Base-by-base conservation (phyloP, 2,888 invertebrate genomes). In the Lamproptera curius region DNA sequence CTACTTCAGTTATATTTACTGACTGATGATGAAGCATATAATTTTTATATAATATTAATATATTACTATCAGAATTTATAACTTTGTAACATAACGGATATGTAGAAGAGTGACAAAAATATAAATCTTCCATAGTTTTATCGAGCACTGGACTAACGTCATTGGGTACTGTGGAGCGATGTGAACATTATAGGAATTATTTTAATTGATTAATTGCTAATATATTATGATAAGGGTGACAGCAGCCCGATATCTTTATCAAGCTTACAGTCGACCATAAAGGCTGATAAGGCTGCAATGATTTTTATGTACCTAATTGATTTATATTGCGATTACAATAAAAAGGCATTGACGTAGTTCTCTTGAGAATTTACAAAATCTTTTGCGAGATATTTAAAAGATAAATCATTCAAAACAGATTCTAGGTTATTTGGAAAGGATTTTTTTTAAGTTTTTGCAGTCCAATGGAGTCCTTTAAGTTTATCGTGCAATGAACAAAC, bases 151-250 rank as follows among this genome's bases (percentile, higher is more conserved):
- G 10, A n/a, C 10, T 28, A n/a, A 28, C 28, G 28, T 28, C 28
- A 28, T 8, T 2, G 2, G 9, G 9, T 10, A 9, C 28, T 43
- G 39, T 36, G 43, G 10, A 17, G 33, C 20, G 14, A 23, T 33
- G 20, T 31, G 39, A 36, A 50, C 42, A 36, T 42, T 26, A 47
- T 48, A 28, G 35, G 42, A 53, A 49, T 20, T 16, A 20, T 8
- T 41, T 52, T 51, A 61, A 57, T 63, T 64, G 65, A 65, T 65
- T 65, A 66, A 63, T 63, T 62, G 58, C 54, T 61, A 57, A 73
- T 71, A 64, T 54, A 65, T 73, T 61, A 70, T 62, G 70, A 71
- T 70, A 65, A 52, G 10, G 44, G 15, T 58, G 71, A 65, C 73
- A 62, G 56, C 13, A 11, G 26, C 35, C 61, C 50, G 42, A 46